Evolutionary conservation across 2,888 invertebrate species (phyloP).

Genomic region (Abrostola tripartita): DNA sequence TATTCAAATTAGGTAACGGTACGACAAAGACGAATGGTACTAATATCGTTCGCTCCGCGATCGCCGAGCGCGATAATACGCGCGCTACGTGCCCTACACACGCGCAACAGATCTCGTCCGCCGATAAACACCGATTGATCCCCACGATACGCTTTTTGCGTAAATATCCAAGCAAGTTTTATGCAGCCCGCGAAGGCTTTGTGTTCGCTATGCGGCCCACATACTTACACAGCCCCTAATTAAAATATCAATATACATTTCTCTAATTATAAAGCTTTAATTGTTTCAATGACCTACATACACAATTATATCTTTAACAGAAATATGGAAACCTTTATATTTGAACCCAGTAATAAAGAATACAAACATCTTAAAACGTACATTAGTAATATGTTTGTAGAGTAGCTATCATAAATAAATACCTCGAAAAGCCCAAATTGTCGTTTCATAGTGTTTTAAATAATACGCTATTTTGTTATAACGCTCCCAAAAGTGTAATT

Average conservation of each 20-base stretch:
- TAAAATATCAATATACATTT: constrained; percentile 43
- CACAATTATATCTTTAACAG: constrained; percentile 10
- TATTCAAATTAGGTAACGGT: constrained; percentile 87
- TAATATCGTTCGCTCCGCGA: constrained; percentile 84
- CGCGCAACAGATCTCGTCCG: constrained; percentile 83
- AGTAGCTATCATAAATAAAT: constrained; percentile 36
- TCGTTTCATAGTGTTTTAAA: constrained; percentile 63
- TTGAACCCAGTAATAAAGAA: constrained; percentile 23
- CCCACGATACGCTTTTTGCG: constrained; percentile 85
- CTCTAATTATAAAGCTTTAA: constrained; percentile 39
- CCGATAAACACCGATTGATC: constrained; percentile 86
- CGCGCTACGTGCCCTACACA: constrained; percentile 82
- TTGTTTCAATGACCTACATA: constrained; percentile 28
- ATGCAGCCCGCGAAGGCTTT: constrained; percentile 72
- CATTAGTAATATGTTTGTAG: constrained; percentile 19
- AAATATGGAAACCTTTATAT: constrained; percentile 33
- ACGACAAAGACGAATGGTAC: constrained; percentile 88
- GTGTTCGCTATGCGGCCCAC: constrained; percentile 61
- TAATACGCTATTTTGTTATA: constrained; percentile 67
- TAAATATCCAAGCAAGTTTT: constrained; percentile 82
- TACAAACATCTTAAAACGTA: constrained; percentile 13
- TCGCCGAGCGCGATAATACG: constrained; percentile 78
- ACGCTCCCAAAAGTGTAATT: constrained; percentile 71
- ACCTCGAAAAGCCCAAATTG: constrained; percentile 52
- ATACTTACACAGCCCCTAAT: constrained; percentile 33